Evolutionary conservation across 2,888 invertebrate species (phyloP).

Genomic region (Ennomos fuscantarius): DNA sequence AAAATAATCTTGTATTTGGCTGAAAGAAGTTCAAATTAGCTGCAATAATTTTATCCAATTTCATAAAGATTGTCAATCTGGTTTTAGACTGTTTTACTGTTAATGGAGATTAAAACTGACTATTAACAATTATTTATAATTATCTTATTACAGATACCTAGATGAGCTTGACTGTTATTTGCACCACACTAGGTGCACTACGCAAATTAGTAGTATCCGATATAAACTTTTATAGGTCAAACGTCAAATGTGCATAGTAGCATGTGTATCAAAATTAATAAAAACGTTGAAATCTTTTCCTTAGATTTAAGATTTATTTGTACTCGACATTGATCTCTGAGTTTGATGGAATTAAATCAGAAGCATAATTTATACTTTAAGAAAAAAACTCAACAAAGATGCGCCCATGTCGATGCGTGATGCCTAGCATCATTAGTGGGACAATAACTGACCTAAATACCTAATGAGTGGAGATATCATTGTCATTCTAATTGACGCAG

Average conservation of each 20-base stretch:
- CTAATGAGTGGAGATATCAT: constrained; percentile 34
- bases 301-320: no score
- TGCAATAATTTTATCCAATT: constrained; percentile 1
- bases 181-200: no score
- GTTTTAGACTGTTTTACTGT: not conserved
- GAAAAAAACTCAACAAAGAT: constrained; percentile 1
- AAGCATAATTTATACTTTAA: not conserved
- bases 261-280: no score
- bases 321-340: no score
- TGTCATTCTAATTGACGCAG: constrained; percentile 40
- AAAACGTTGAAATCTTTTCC: no score
- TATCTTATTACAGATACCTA: no score
- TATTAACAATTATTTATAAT: no score
- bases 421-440: constrained; percentile 19
- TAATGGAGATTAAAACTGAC: no score
- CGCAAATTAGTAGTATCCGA: no score
- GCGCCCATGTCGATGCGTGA: not conserved
- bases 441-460: constrained; percentile 34
- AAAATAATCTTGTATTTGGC: not conserved
- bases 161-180: no score
- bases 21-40: constrained; percentile 1
- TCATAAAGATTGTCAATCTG: constrained; percentile 1
- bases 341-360: not conserved
- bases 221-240: no score
- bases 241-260: no score